Base-by-base conservation (phyloP, 2,888 invertebrate genomes). In the Cephonodes hylas region DNA sequence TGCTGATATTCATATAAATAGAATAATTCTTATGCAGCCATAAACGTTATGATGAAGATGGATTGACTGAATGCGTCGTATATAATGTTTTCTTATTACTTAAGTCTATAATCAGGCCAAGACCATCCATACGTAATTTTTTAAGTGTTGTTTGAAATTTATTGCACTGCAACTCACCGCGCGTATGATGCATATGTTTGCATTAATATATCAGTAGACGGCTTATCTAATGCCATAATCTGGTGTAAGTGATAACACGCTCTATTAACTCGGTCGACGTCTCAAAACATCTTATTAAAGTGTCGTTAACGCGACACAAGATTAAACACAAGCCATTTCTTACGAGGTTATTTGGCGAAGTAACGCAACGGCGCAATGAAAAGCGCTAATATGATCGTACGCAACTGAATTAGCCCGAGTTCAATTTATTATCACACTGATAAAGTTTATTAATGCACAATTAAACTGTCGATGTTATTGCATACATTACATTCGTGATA, bases 381-480 rank as follows among this genome's bases (percentile, higher is more conserved):
- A 31, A 53, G 8, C 53, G 27, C 31, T 18, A 27, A n/a, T 48
- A 18, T 18, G 48, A 27, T n/a, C 15, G 4, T n/a, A 15, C 31
- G 31, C 27, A 31, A 15, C 31, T 53, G 13, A 8, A 53, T 31
- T 25, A 18, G 31, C 53, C 27, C 25, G n/a, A 7, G 27, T 48
- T 48, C 6, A 48, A 48, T 48, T 48, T 53, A 53, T 53, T 53
- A 53, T 27, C 27, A 53, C 27, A 4, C 18, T 8, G 15, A 53
- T 53, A 31, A 53, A 53, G 53, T 53, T 53, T 31, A 53, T 53
- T 53, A 53, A 8, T 53, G 27, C 18, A 53, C 20, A 31, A 53
- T 53, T 53, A 31, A 53, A 18, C 31, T 53, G 53, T 53, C 53
- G 53, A 53, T 31, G 53, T 53, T 53, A 53, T 53, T 53, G 31